Evolutionary conservation across 2,113 vertebrate genomes (phyloP).

Genomic region (Felis chaus): DNA sequence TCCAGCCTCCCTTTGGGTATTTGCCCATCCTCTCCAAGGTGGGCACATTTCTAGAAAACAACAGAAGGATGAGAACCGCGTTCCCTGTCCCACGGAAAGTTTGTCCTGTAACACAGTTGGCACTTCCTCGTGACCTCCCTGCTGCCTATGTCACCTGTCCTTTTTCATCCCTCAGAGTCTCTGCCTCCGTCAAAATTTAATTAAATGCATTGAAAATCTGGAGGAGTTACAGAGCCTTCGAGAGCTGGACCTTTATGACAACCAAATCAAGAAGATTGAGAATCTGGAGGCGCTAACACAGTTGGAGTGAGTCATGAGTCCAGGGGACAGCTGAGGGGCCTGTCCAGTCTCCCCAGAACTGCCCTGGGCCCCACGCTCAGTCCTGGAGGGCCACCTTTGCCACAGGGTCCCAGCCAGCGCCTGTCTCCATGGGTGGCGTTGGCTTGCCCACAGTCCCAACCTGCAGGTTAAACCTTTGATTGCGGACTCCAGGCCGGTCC

Average conservation of each 20-base stretch:
- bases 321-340: not conserved
- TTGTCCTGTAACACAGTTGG: too few species aligned
- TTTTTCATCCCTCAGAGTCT: slow-evolving; percentile 87
- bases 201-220: slow-evolving; percentile 96
- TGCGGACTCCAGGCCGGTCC: not conserved
- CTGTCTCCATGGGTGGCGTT: fast-evolving
- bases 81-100: not conserved
- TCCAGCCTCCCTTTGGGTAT: not conserved
- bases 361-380: not conserved
- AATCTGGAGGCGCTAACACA: slow-evolving; percentile 93
- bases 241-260: slow-evolving; percentile 98
- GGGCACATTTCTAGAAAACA: not conserved
- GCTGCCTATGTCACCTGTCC: not conserved
- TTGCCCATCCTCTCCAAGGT: not conserved
- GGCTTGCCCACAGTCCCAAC: not conserved
- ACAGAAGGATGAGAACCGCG: fast-evolving
- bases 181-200: slow-evolving; percentile 96
- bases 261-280: slow-evolving; percentile 96
- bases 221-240: slow-evolving; percentile 89
- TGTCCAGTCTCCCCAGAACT: not conserved
- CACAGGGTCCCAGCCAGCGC: not conserved
- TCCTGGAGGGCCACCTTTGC: not conserved
- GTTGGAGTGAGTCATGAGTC: slow-evolving; percentile 91
- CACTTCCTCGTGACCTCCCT: not conserved
- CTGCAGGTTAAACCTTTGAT: not conserved